A percentile compares a stretch with the other conserved stretches of the same genome.
Conservation (phyloP, 2,797 vertebrate genomes). For the Oceanodroma leucorhoa region DNA sequence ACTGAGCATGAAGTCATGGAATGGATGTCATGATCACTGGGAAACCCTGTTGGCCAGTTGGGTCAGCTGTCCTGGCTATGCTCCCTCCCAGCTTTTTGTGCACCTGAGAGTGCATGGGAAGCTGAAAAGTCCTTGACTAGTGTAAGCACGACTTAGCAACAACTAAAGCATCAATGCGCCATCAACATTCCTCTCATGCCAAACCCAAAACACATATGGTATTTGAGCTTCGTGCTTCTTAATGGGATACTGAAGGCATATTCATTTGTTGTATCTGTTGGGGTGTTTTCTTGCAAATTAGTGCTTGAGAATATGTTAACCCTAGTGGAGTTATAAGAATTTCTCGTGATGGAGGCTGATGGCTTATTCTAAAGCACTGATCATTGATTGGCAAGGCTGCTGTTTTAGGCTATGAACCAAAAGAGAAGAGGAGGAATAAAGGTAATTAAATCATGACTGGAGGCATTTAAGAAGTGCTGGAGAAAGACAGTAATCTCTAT, state of each 20-base stretch:
- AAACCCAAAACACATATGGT: neutral
- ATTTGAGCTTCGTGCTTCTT: neutral
- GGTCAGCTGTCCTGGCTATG: too few relatives aligned
- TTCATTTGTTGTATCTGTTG: conserved; percentile 5
- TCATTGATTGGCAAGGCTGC: conserved; percentile 13
- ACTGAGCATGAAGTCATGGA: too few relatives aligned
- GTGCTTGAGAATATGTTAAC: neutral
- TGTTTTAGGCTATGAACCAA: conserved; percentile 11
- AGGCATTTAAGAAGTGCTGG: conserved; percentile 16
- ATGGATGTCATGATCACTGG: too few relatives aligned
- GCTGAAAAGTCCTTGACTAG: too few relatives aligned
- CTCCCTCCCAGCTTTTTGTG: too few relatives aligned
- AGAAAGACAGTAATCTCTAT: neutral
- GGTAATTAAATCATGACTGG: conserved; percentile 27
- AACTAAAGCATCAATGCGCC: too few relatives aligned
- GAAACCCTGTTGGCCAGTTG: too few relatives aligned
- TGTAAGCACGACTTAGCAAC: too few relatives aligned
- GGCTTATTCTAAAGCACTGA: conserved; percentile 8
- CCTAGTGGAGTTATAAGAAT: neutral
- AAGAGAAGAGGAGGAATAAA: conserved; percentile 20
- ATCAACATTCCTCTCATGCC: too few relatives aligned
- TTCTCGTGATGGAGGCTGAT: conserved; percentile 4
- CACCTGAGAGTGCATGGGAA: too few relatives aligned
- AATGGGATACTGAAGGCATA: neutral
- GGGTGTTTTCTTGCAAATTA: conserved; percentile 29